Evolutionary conservation across 2,113 vertebrate genomes (phyloP), one percentile per base, ranked within the genome.

Genomic region (Perognathus longimembris): DNA sequence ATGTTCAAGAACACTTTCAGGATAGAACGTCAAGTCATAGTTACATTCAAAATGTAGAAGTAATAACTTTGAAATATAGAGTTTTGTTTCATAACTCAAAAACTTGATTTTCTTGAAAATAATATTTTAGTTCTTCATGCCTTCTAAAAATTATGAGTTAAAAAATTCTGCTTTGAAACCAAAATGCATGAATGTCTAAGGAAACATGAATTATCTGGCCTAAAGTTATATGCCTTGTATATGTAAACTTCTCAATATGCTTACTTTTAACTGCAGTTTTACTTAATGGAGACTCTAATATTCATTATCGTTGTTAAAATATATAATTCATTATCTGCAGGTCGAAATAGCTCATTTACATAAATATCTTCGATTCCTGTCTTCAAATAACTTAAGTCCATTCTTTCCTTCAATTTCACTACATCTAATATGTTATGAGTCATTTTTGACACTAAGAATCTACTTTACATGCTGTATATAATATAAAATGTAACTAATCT

Each of bases 141-240:
- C 45, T 89, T 78, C 40, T 15, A 40, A 94, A 91, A 74, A 50
- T 66, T 6, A 28, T 89, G 32, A 91, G 21, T 66, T 71, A 70
- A 79, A 76, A 26, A 74, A 42, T 30, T 63, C 36, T 82, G 7
- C 32, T 40, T 71, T 75, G 11, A 86, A 76, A 82, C 67, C 24
- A 40, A 92, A 80, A 40, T 34, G 64, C 2, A 57, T 78, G 26
- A 34, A 34, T 69, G 50, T 76, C 73, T 75, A 79, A 66, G 89
- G 28, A 69, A 36, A 75, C 66, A n/a, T 64, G 76, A 87, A 79
- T 84, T 38, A 40, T 74, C 22, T 64, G 6, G 73, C 10, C 28
- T 6, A 5, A 63, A 79, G 32, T 74, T 92, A 59, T 24, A 79
- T 24, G 90, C 91, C 75, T 20, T 82, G 2, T 89, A 0, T 71